Evolutionary conservation across 1,140 invertebrate species (phyloP).

Genomic region (Neoseiulus cucumeris): DNA sequence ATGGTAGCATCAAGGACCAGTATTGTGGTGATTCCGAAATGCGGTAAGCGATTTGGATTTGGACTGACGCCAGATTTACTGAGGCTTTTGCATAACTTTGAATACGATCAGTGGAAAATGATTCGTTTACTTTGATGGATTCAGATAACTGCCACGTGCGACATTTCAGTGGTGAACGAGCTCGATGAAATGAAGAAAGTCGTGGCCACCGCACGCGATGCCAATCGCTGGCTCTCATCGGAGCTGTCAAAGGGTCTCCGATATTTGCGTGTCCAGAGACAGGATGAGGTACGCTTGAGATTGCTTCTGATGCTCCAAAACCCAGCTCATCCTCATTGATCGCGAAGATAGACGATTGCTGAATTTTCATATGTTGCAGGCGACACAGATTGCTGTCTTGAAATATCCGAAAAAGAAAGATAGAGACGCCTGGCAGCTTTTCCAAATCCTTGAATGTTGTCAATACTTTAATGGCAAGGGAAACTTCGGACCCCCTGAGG

Average conservation of each 20-base stretch:
- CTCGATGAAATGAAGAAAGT: conserved; percentile 4
- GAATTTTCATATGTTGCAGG: not conserved
- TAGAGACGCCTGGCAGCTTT: not conserved
- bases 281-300: not conserved
- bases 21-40: not conserved
- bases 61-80: no score
- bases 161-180: not conserved
- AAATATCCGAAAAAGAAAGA: conserved; percentile 1
- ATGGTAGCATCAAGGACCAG: not conserved
- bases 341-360: not conserved
- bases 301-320: not conserved
- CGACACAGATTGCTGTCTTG: not conserved
- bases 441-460: conserved; percentile 5
- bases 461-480: not conserved
- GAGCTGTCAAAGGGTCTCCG: not conserved
- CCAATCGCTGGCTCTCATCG: not conserved
- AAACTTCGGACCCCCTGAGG: not conserved
- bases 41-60: no score
- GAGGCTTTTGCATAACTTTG: no score
- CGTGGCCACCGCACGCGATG: not conserved
- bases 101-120: no score
- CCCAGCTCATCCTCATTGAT: not conserved
- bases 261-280: not conserved
- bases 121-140: no score
- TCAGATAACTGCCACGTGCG: no score